phyloP scores from a whole-genome alignment of 1,140 invertebrate genomes.

The Ridgeia piscesae region DNA sequence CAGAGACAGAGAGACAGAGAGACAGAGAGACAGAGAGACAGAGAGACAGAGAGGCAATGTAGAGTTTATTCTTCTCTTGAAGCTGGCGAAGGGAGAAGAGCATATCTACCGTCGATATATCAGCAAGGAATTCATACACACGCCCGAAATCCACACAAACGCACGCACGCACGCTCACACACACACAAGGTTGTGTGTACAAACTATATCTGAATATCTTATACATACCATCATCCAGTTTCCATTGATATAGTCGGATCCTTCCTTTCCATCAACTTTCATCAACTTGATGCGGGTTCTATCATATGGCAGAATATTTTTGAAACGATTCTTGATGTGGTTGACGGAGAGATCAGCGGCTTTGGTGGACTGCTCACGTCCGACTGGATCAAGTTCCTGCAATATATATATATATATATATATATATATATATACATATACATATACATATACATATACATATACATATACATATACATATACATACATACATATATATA shows the following conservation, averaged over 20 bases:
- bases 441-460: too few species aligned
- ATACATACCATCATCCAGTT: conserved; percentile 67
- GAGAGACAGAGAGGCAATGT: too few species aligned
- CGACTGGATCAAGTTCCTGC: conserved; percentile 60
- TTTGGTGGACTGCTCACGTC: conserved; percentile 80
- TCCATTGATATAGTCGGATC: conserved; percentile 88
- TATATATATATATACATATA: not conserved
- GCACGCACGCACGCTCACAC: too few species aligned
- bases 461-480: too few species aligned
- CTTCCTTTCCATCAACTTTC: conserved; percentile 45
- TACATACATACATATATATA: not conserved
- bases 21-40: too few species aligned
- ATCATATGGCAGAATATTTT: conserved; percentile 93
- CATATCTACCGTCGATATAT: too few species aligned
- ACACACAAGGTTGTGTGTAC: too few species aligned
- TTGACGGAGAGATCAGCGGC: conserved; percentile 95
- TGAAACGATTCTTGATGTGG: conserved; percentile 96
- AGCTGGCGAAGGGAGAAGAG: too few species aligned
- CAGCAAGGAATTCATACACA: not conserved
- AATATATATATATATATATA: not conserved
- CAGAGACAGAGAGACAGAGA: too few species aligned
- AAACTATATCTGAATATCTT: too few species aligned
- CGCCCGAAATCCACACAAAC: not conserved
- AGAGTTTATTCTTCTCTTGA: too few species aligned
- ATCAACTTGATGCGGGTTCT: conserved; percentile 50